Conservation (phyloP, 2,113 vertebrate genomes). For the Polyodon spathula region DNA sequence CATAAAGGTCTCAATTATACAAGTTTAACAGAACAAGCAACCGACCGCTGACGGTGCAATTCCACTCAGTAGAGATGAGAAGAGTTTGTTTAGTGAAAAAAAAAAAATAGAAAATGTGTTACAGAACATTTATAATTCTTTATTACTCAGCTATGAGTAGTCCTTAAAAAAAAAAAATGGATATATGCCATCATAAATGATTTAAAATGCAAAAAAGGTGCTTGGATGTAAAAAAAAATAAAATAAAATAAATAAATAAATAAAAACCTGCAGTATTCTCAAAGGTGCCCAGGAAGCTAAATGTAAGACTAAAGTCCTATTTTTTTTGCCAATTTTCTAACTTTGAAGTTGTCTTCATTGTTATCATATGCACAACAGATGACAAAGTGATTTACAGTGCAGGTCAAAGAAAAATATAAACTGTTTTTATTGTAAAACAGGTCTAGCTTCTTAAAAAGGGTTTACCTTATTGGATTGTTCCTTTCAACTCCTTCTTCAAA, state of each 20-base stretch:
- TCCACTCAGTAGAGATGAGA: no score
- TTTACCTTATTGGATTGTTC: constrained; percentile 39
- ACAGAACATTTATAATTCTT: no score
- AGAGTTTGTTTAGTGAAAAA: no score
- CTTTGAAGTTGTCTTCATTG: constrained; percentile 11
- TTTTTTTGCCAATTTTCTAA: not conserved
- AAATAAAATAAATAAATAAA: not conserved
- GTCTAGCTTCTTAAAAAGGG: constrained; percentile 18
- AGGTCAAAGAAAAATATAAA: constrained; percentile 12
- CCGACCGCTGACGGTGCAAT: no score
- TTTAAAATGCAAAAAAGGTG: no score
- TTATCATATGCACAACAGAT: constrained; percentile 17
- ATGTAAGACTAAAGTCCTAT: constrained; percentile 1
- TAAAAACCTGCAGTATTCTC: not conserved
- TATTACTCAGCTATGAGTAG: no score
- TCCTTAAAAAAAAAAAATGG: no score
- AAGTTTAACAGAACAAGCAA: no score
- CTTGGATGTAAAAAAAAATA: constrained; percentile 3
- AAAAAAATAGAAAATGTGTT: no score
- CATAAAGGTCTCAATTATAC: no score
- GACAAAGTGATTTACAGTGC: constrained; percentile 15
- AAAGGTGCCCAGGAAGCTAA: not conserved
- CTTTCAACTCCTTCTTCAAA: constrained; percentile 52
- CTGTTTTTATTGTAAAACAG: constrained; percentile 22
- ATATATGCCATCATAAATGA: no score